Base-by-base conservation (phyloP, 2,888 invertebrate species). In the Falcaria lacertinaria region DNA sequence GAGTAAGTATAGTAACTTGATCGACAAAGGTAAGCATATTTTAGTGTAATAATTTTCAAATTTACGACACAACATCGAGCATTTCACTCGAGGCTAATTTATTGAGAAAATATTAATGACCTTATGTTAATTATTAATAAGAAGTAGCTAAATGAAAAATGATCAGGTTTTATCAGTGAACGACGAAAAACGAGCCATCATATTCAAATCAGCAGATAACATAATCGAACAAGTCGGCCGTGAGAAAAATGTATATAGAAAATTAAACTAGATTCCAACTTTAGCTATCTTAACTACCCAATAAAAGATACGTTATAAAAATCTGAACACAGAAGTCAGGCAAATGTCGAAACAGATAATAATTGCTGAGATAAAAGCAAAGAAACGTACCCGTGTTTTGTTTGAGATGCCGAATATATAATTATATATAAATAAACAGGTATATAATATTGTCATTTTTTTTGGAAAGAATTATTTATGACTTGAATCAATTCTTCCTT, bases 251-350 rank as follows among this genome's bases (percentile, higher is more conserved):
- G 3, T 11, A 3, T 6, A 25, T 11, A 3, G 28, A 28, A 4
- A 7, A 11, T 11, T 11, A 7, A 28, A 28, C 28, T 11, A 28
- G 11, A 7, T 1, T 7, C 1, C 11, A 28, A n/a, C n/a, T n/a
- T n/a, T n/a, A n/a, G n/a, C n/a, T 28, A 28, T 28, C 28, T 28
- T 28, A 28, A 28, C 7, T 11, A 28, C 28, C 11, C 11, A 28
- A 28, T 28, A 11, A 11, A 28, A 28, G 3, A 11, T 11, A 11
- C 7, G 28, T 11, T 42, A 38, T 50, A 39, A 42, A n/a, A 16
- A 47, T 52, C 43, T 44, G n/a, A 45, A 57, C 51, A 51, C 47
- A 57, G 56, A 45, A 50, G 46, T 54, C 44, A 52, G 61, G 61
- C 43, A 53, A 55, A 36, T 44, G 47, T 52, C 41, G 51, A 54